Conservation (phyloP, 1,140 invertebrate genomes). For the Theocolax elegans region DNA sequence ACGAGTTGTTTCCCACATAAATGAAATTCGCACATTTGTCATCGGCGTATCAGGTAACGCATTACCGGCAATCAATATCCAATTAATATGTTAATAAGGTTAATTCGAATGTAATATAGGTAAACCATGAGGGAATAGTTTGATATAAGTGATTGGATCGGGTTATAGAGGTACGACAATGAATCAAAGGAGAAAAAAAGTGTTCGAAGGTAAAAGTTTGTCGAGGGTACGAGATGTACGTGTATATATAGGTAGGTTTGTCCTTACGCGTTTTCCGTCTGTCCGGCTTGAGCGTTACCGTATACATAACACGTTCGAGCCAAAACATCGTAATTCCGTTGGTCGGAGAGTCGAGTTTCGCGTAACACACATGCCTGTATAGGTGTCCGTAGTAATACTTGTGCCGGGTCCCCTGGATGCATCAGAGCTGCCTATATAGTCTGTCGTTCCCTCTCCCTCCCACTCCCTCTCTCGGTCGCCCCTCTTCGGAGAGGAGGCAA, state of each 20-base stretch:
- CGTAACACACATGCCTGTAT: neutral
- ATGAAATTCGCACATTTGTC: conserved; percentile 14
- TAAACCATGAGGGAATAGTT: neutral
- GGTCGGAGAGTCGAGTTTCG: neutral
- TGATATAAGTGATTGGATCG: neutral
- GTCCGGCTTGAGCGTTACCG: neutral
- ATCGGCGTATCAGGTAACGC: neutral
- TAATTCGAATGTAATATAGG: conserved; percentile 19
- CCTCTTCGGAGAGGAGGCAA: neutral
- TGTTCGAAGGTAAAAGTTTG: neutral
- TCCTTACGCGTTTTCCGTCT: neutral
- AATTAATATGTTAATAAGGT: conserved; percentile 35
- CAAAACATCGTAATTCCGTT: conserved; percentile 24
- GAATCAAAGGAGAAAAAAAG: too few relatives aligned
- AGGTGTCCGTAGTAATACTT: conserved; percentile 1
- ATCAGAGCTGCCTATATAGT: neutral
- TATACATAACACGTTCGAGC: neutral
- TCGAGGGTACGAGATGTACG: too few relatives aligned
- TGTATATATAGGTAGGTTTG: too few relatives aligned
- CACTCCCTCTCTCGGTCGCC: too few relatives aligned
- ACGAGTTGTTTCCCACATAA: conserved; percentile 20
- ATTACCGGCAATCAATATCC: conserved; percentile 32
- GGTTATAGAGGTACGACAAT: neutral
- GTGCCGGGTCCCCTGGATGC: conserved; percentile 4
- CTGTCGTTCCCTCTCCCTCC: too few relatives aligned